Percentiles rank a stretch among this genome's conserved stretches.
phyloP scores from a whole-genome alignment of 1,140 invertebrate genomes.

The Macrostomum lignano region DNA sequence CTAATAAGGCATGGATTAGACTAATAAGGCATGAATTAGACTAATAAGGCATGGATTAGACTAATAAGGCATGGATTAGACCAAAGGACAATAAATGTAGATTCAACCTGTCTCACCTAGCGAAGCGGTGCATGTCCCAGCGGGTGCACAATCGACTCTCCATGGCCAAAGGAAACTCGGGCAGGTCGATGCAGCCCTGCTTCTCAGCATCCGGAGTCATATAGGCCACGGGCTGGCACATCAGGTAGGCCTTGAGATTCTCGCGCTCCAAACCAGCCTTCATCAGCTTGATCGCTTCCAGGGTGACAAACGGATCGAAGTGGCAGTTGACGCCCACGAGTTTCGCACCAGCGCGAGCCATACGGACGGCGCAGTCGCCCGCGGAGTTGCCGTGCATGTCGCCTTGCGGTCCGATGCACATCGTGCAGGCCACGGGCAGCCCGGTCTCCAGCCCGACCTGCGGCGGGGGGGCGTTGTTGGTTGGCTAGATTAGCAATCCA shows the following conservation, averaged over 20 bases:
- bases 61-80: too few relatives aligned
- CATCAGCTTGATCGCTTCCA: slow-evolving; percentile 20
- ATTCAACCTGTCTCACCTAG: too few relatives aligned
- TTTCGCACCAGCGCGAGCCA: slow-evolving; percentile 26
- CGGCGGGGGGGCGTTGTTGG: too few relatives aligned
- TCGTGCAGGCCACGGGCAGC: slow-evolving; percentile 19
- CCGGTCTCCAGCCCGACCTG: slow-evolving; percentile 17
- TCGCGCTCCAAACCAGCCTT: slow-evolving; percentile 17
- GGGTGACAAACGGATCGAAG: slow-evolving; percentile 20
- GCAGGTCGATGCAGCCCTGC: slow-evolving; percentile 29
- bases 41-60: too few relatives aligned
- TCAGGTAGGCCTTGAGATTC: slow-evolving; percentile 17
- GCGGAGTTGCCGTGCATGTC: slow-evolving; percentile 20
- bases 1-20: too few relatives aligned
- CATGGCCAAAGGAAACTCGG: slow-evolving; percentile 28
- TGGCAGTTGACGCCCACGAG: slow-evolving; percentile 28
- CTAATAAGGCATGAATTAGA: too few relatives aligned
- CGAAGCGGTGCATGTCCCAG: slow-evolving; percentile 27
- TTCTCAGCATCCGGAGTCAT: slow-evolving; percentile 24
- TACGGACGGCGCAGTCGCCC: slow-evolving; percentile 23
- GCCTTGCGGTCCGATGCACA: slow-evolving; percentile 28
- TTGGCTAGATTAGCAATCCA: too few relatives aligned
- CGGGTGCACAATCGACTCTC: slow-evolving; percentile 24
- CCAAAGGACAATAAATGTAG: too few relatives aligned
- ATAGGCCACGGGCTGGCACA: slow-evolving; percentile 23